Conservation (phyloP, 2,888 invertebrate genomes). For the Reticulitermes lucifugus region DNA sequence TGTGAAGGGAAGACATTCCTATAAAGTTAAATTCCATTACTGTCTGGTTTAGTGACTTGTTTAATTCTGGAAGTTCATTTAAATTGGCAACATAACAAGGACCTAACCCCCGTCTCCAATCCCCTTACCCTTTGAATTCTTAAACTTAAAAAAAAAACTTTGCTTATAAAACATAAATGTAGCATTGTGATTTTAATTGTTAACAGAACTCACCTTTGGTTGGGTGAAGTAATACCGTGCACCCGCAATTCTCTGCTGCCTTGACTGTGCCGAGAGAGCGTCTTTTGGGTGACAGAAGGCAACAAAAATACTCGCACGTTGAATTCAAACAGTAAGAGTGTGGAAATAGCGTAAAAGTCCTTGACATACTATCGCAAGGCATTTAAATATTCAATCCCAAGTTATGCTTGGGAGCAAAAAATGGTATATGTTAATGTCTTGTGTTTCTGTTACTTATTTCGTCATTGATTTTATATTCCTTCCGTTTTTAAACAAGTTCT, state of each 20-base stretch:
- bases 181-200: conserved; percentile 3
- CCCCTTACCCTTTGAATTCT: not conserved
- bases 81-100: not conserved
- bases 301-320: conserved; percentile 14
- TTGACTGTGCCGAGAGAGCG: conserved; percentile 19
- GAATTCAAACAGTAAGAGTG: not conserved
- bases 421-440: not conserved
- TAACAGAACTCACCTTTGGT: not conserved
- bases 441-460: not conserved
- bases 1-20: not conserved
- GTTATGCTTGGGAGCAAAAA: not conserved
- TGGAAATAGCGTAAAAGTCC: not conserved
- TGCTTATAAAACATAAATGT: not conserved
- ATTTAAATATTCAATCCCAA: not conserved
- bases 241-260: conserved; percentile 24
- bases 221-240: not conserved
- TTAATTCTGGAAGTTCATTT: not conserved
- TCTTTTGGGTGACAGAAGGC: not conserved
- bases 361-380: not conserved
- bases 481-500: not conserved
- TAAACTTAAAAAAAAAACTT: not conserved
- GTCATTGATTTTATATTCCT: not conserved
- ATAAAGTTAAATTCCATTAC: not conserved
- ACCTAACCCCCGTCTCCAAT: not conserved
- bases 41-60: conserved; percentile 5